phyloP scores from a whole-genome alignment of 1,140 invertebrate species.

The Copidosoma floridanum region DNA sequence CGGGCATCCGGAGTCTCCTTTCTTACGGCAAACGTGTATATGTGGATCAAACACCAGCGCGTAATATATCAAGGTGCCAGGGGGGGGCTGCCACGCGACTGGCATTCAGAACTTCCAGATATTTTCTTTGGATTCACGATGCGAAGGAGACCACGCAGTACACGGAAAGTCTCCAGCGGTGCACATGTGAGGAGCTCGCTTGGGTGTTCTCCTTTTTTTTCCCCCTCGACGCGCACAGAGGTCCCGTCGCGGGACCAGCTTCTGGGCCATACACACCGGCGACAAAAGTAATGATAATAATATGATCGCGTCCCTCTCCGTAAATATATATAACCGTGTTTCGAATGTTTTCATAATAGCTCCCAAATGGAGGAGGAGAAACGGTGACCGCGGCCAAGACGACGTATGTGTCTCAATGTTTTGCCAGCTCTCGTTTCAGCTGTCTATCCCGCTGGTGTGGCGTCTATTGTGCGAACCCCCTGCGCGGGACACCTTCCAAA shows the following conservation, averaged over 20 bases:
- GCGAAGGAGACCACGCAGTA: constrained; percentile 25
- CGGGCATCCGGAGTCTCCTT: no score
- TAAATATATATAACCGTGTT: no score
- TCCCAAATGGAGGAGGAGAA: constrained; percentile 36
- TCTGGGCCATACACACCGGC: not conserved
- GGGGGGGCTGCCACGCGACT: no score
- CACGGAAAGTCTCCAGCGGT: constrained; percentile 23
- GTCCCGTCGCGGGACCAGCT: not conserved
- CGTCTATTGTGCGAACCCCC: no score
- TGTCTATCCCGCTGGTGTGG: constrained; percentile 44
- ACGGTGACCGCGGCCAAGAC: constrained; percentile 3
- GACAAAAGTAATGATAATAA: constrained; percentile 9
- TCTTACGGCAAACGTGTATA: no score
- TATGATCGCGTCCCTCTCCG: no score
- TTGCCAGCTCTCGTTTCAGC: constrained; percentile 53
- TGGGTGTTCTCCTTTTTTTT: constrained; percentile 18
- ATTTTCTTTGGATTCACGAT: constrained; percentile 24
- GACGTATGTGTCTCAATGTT: constrained; percentile 56
- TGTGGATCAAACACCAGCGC: no score
- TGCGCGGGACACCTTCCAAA: no score
- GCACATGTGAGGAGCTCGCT: constrained; percentile 12
- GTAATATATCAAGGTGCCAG: no score
- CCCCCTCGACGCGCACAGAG: not conserved
- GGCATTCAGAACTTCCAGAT: constrained; percentile 29
- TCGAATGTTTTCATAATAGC: constrained; percentile 54